phyloP scores from a whole-genome alignment of 2,113 vertebrate genomes.

The Scolopax mira region DNA sequence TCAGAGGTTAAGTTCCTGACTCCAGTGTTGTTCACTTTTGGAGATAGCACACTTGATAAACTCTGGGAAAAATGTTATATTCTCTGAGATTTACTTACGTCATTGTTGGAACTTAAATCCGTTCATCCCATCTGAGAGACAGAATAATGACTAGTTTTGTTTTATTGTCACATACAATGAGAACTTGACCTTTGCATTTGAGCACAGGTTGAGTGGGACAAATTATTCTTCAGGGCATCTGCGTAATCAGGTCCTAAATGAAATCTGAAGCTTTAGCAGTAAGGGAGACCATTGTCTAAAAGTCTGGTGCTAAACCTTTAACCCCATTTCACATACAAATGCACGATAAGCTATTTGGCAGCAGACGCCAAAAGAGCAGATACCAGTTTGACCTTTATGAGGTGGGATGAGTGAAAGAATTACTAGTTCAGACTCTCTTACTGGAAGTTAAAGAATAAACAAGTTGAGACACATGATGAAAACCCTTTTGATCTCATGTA shows the following conservation, averaged over 20 bases:
- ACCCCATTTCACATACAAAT: neutral
- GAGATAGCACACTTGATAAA: neutral
- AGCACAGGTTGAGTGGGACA: neutral
- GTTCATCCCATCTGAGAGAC: neutral
- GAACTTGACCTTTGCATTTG: conserved; percentile 1
- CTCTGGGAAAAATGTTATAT: neutral
- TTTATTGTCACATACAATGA: neutral
- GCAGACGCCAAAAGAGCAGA: neutral
- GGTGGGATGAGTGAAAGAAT: neutral
- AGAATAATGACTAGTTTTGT: neutral
- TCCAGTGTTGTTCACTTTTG: neutral
- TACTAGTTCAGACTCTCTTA: neutral
- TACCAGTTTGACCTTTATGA: neutral
- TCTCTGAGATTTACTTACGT: neutral
- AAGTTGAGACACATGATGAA: neutral
- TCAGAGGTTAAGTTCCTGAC: neutral
- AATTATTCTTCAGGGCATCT: neutral
- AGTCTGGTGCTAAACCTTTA: neutral
- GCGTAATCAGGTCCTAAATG: neutral
- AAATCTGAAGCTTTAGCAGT: neutral
- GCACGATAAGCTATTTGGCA: neutral
- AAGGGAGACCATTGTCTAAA: neutral
- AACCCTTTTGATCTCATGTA: neutral
- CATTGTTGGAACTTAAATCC: neutral
- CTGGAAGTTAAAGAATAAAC: neutral